Base-by-base conservation (phyloP, 2,888 invertebrate species). In the Idaea biselata region DNA sequence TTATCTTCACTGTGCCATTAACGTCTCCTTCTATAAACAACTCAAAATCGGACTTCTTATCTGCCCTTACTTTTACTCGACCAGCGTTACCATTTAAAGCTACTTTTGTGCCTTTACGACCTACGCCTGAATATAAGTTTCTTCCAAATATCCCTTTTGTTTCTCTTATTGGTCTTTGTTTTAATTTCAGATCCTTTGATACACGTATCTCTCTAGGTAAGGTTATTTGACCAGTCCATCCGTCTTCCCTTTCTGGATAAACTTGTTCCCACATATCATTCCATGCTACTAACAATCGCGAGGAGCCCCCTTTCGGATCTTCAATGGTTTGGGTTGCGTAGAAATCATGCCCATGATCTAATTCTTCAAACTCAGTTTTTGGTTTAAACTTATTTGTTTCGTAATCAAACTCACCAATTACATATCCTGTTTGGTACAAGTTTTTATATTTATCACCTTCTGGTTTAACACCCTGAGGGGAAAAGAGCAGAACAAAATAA, bases 251-350 rank as follows among this genome's bases (percentile, higher is more conserved):
- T 62, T 92, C 91, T 0, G 89, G 86, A 68, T 91, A 91, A 6
- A 64, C 57, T 18, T 80, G 67, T 4, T 88, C 87, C 93, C 93
- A 93, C 88, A 88, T 92, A 67, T 88, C 86, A 55, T 82, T 68
- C 93, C 93, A 93, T 14, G 87, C 89, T 4, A 92, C 71, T 4
- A 88, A 61, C 55, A 92, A 68, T 65, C 91, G 82, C 0, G 25
- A 25, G 25, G 25, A 25, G 25, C 84, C 74, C 0, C 79, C 76
- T 3, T 62, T 4, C 7, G 73, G 60, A 63, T 86, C 86, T 31
- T 79, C 58, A 18, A 86, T 76, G 2, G 87, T 83, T 72, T 93
- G 91, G 1, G 91, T 86, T 2, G 93, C 93, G 66, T 93, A 93
- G 63, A 86, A 86, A 67, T 93, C 93, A 68, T 89, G 88, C 0